A percentile compares a stretch with the other conserved stretches of the same genome.
Evolutionary conservation across 2,113 vertebrate genomes (phyloP).

Genomic region (Rousettus leschenaultii): DNA sequence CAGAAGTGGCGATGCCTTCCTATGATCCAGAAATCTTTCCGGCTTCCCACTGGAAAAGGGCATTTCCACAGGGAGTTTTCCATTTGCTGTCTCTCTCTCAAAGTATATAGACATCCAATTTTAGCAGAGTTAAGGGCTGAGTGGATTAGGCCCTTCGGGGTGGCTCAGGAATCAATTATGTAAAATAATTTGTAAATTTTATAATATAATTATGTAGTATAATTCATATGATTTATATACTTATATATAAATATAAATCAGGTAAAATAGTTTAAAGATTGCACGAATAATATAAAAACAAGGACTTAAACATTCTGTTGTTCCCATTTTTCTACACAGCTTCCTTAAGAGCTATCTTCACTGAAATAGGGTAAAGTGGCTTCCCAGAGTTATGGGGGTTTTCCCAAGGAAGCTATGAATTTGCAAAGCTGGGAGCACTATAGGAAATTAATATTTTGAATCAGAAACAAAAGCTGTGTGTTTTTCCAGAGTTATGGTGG

Average conservation of each 20-base stretch:
- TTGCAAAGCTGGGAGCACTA: background rate
- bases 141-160: background rate
- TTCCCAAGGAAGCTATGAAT: slow-evolving; percentile 51
- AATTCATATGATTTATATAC: background rate
- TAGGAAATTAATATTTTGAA: slow-evolving; percentile 41
- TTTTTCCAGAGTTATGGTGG: slow-evolving; percentile 36
- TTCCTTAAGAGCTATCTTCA: background rate
- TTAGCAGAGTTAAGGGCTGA: background rate
- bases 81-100: background rate
- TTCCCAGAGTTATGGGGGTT: slow-evolving; percentile 21
- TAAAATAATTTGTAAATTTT: background rate
- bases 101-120: background rate
- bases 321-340: background rate
- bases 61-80: background rate
- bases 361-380: background rate
- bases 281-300: background rate
- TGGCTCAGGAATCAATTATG: background rate
- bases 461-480: slow-evolving; percentile 34
- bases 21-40: background rate
- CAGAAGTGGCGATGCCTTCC: background rate
- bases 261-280: background rate
- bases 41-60: background rate
- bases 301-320: background rate
- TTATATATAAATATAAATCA: background rate
- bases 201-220: background rate